Evolutionary conservation across 2,113 vertebrate species (phyloP).

Genomic region (Passer domesticus): DNA sequence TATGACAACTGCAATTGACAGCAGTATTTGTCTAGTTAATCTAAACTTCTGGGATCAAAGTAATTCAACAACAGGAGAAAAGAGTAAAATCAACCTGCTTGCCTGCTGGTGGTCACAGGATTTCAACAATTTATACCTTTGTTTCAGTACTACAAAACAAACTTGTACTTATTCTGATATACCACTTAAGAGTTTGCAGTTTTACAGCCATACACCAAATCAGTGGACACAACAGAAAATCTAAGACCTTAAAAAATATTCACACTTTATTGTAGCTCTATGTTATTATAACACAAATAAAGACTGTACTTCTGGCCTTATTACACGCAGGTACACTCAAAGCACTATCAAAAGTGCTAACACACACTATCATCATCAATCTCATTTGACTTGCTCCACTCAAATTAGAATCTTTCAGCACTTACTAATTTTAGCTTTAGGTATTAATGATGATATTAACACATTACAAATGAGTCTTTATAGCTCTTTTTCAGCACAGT

Average conservation of each 20-base stretch:
- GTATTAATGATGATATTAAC: background rate
- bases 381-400: background rate
- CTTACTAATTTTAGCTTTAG: background rate
- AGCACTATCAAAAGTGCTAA: background rate
- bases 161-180: background rate
- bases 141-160: background rate
- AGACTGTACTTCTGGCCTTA: background rate
- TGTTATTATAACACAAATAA: background rate
- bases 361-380: background rate
- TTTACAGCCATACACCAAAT: background rate
- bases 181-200: background rate
- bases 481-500: background rate
- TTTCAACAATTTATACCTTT: background rate
- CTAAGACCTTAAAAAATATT: background rate
- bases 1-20: background rate
- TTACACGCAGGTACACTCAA: background rate
- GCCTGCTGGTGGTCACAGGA: background rate
- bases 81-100: background rate
- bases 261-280: background rate
- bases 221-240: background rate
- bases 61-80: background rate
- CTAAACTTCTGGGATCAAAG: background rate
- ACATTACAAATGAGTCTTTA: background rate
- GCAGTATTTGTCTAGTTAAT: background rate
- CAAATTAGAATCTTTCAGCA: background rate